Base-by-base conservation (phyloP, 2,797 vertebrate genomes). In the Hoplostethus mediterraneus region DNA sequence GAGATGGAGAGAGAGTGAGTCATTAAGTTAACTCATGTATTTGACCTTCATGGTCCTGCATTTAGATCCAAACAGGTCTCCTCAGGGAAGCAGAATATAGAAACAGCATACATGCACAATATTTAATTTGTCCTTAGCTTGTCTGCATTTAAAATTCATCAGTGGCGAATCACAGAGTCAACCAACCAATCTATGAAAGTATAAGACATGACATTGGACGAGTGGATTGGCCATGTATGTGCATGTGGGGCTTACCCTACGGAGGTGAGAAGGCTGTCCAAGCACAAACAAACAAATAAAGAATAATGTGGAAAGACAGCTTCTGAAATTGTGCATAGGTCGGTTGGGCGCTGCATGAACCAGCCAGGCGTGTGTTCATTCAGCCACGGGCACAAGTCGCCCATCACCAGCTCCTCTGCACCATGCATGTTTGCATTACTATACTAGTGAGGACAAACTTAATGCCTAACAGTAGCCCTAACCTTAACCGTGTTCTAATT, bases 301-400 rank as follows among this genome's bases (percentile, higher is more conserved):
- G 9, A 36, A 45, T 81, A 63, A 91, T 85, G 51, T 14, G 67
- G 83, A 87, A 77, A 87, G 87, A 89, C 30, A 14, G 53, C 62
- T 68, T 83, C 74, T 82, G 75, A 78, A 84, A 60, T 68, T 76
- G 80, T 78, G 12, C 67, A 68, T 0, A 45, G 81, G 72, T 11
- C 66, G 75, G 81, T 80, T 82, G 75, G 59, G 62, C 28, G 79
- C 84, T 87, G 80, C 77, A 42, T 28, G n/a, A 80, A 61, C 70
- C 38, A 66, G 82, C 84, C 74, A 63, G 68, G 88, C 87, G 36
- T 90, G 67, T 71, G 67, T 25, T 86, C 63, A 89, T 88, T 77
- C 81, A 75, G 56, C 79, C 86, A 61, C 66, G 72, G 75, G 86
- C 79, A 79, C 67, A 68, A 85, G 36, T 84, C 78, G 73, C 71